Evolutionary conservation across 2,113 vertebrate genomes (phyloP), one percentile per base, ranked within the genome.

Genomic region (Psammodynastes pulverulentus): DNA sequence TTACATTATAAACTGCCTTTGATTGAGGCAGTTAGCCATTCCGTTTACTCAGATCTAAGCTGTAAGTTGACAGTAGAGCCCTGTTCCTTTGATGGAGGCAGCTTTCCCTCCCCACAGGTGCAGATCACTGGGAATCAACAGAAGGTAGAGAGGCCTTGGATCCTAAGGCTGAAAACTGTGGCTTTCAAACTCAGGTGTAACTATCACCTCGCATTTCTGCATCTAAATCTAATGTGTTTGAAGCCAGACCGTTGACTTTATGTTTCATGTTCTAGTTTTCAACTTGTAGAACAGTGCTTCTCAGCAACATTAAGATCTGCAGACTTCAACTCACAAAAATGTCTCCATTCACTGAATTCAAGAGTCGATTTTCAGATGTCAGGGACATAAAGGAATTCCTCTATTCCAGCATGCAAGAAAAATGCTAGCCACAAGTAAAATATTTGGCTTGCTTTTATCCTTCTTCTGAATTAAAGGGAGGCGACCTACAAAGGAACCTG

Each of bases 1-100:
- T 45, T 29, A 67, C 34, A 67, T 87, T 49, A 67, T 52, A 24
- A 91, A 43, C 54, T 91, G 54, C n/a, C n/a, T 87, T 91, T 91
- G 86, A 29, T 87, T 51, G 85, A 91, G 85, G 23, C 46, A 12
- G 86, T 26, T 91, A 87, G 87, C 46, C 85, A 72, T 72, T 45
- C 51, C 26, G 56, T 72, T 72, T 26, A 72, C 46, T 45, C 56
- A 58, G 13, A 43, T 39, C 54, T 58, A n/a, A 67, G 86, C 85
- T 87, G 48, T 26, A 43, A 1, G 9, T 43, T 52, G 17, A 52
- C 48, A 72, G 46, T 2, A 15, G 84, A 62, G 56, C 24, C 48
- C n/a, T 52, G 5, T 48, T 86, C 24, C 52, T 91, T 86, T 84
- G 17, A 54, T 52, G 34, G 72, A 53, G 19, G 84, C 43, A 7